Percentiles rank a stretch among this genome's conserved stretches.
These are phyloP conservation scores for Actenoides lindsayi DNA, from an alignment of 2,113 vertebrate species.

Conservation along the genomic window DNA sequence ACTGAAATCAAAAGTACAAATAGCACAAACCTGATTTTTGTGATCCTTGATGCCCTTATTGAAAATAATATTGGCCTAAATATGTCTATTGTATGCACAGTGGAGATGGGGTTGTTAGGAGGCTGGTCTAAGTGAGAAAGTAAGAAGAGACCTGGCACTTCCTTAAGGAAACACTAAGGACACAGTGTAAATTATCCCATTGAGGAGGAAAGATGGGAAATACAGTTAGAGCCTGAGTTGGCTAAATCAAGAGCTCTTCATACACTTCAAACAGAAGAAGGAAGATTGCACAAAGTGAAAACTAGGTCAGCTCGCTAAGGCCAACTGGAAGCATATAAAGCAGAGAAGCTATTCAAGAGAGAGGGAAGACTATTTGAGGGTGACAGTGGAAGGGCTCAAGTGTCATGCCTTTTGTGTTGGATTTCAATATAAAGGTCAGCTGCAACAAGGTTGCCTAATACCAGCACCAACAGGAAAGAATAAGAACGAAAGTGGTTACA, in stretches of 20 bases:
- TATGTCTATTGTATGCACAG: neutral
- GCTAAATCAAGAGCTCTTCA: conserved; percentile 11
- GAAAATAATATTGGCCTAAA: neutral
- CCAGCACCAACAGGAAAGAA: neutral
- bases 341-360: neutral
- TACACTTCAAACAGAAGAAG: neutral
- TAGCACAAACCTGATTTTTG: neutral
- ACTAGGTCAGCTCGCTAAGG: conserved; percentile 8
- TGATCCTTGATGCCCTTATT: neutral
- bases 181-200: neutral
- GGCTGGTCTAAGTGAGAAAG: neutral
- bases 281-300: neutral
- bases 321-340: neutral
- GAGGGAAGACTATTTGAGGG: neutral
- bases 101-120: neutral
- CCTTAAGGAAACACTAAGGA: neutral
- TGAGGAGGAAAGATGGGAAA: neutral
- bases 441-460: neutral
- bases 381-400: neutral
- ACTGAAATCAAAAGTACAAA: neutral
- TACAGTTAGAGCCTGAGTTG: neutral
- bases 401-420: neutral
- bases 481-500: neutral
- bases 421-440: neutral
- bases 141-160: neutral